Evolutionary conservation across 2,888 invertebrate species (phyloP), one percentile per base, ranked within the genome.

Genomic region (Cryptophagus acutangulus): DNA sequence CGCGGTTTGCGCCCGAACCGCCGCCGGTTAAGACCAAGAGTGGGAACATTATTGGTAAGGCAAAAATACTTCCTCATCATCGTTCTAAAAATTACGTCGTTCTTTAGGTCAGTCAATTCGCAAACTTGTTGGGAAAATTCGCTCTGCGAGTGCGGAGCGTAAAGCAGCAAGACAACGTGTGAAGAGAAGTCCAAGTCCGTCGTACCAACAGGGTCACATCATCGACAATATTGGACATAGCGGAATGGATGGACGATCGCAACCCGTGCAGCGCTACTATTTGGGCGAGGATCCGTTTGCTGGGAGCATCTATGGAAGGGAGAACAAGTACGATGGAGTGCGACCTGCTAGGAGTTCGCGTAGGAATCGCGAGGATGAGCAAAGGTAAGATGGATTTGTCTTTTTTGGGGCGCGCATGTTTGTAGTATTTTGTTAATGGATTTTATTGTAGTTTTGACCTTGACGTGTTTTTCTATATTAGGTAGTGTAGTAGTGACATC

Each of bases 251-350:
- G 38, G 36, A 47, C 44, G 42, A 40, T 33, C 17, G n/a, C 49
- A 49, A 38, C 56, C 57, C 45, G 54, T 60, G 57, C 52, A 68
- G 65, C 45, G 69, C 46, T 89, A 88, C 71, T 89, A 89, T 68
- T 76, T 89, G 52, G 88, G 88, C 25, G 88, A 89, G 71, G 88
- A 89, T 73, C 88, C 88, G 17, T 89, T 87, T 67, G 84, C 82
- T 41, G 81, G 82, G 15, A 85, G 84, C 69, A 84, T 87, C 63
- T 88, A 86, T 68, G 87, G 88, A 47, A 79, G 85, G 59, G 88
- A 88, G 70, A 86, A 86, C 69, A 85, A 87, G 64, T 87, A 88
- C 72, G 84, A 83, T 68, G 79, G 81, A 61, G 75, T 73, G 12
- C 76, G 75, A 68, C 71, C 79, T 45, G 65, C 61, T 43, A 58